Conservation (phyloP, 2,113 vertebrate genomes). For the Apteryx mantelli region DNA sequence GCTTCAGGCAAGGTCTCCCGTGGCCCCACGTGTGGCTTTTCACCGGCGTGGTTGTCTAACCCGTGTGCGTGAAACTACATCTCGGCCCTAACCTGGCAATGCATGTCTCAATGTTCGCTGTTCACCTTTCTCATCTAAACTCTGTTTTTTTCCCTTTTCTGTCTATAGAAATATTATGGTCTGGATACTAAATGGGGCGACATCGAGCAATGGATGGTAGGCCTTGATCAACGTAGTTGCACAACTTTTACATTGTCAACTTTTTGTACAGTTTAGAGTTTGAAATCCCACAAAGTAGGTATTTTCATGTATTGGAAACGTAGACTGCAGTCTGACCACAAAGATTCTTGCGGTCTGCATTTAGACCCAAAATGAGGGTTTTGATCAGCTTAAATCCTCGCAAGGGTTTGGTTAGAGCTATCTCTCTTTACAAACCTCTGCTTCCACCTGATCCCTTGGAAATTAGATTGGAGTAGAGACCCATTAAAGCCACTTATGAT, state of each 20-base stretch:
- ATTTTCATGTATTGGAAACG: not conserved
- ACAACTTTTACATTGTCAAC: not conserved
- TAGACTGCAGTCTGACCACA: not conserved
- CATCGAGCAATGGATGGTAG: slow-evolving; percentile 99
- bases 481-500: not conserved
- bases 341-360: not conserved
- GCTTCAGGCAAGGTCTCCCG: not conserved
- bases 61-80: not conserved
- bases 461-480: not conserved
- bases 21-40: fast-evolving
- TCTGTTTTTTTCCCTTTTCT: slow-evolving; percentile 63
- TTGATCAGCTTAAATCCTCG: not conserved
- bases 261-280: not conserved
- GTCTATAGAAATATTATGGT: slow-evolving; percentile 93
- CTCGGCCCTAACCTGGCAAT: not conserved
- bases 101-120: not conserved
- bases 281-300: not conserved
- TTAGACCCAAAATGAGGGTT: not conserved
- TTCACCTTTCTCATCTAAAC: slow-evolving; percentile 57
- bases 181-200: slow-evolving; percentile 92
- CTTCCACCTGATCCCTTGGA: fast-evolving
- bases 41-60: not conserved
- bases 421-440: not conserved
- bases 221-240: slow-evolving; percentile 44
- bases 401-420: not conserved